Evolutionary conservation across 2,888 invertebrate genomes (phyloP).

Genomic region (Colletes collaris): DNA sequence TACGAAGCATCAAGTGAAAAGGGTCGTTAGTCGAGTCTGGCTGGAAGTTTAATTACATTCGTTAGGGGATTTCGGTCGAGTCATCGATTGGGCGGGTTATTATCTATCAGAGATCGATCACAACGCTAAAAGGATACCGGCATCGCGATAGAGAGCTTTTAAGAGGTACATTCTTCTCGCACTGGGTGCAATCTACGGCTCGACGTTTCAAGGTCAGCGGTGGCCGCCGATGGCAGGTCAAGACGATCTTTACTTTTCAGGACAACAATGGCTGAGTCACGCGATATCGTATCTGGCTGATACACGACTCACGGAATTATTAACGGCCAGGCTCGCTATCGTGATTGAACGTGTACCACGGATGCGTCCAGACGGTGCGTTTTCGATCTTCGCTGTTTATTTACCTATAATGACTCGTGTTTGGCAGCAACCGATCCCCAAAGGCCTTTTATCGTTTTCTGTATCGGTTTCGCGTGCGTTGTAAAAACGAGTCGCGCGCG

Average conservation of each 20-base stretch:
- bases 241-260: slow-evolving; percentile 56
- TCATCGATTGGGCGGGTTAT: slow-evolving; percentile 47
- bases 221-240: slow-evolving; percentile 52
- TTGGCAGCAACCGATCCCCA: not conserved
- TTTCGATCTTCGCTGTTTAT: slow-evolving; percentile 23
- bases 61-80: slow-evolving; percentile 50
- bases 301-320: slow-evolving; percentile 47
- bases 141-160: slow-evolving; percentile 40
- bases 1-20: not conserved
- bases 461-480: not conserved
- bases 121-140: slow-evolving; percentile 28
- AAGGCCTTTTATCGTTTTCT: not conserved
- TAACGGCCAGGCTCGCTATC: slow-evolving; percentile 51
- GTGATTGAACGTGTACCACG: slow-evolving; percentile 42
- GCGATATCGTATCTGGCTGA: slow-evolving; percentile 61
- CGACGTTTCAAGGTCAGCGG: slow-evolving; percentile 54
- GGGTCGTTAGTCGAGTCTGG: not conserved
- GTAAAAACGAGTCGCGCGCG: not conserved
- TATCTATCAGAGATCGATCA: slow-evolving; percentile 53
- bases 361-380: slow-evolving; percentile 7
- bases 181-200: slow-evolving; percentile 6
- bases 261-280: slow-evolving; percentile 69
- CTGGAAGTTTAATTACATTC: slow-evolving; percentile 63
- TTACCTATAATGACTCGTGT: slow-evolving; percentile 20
- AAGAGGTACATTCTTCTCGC: slow-evolving; percentile 26